phyloP scores from a whole-genome alignment of 2,888 invertebrate species.

The Diarsia mendica region DNA sequence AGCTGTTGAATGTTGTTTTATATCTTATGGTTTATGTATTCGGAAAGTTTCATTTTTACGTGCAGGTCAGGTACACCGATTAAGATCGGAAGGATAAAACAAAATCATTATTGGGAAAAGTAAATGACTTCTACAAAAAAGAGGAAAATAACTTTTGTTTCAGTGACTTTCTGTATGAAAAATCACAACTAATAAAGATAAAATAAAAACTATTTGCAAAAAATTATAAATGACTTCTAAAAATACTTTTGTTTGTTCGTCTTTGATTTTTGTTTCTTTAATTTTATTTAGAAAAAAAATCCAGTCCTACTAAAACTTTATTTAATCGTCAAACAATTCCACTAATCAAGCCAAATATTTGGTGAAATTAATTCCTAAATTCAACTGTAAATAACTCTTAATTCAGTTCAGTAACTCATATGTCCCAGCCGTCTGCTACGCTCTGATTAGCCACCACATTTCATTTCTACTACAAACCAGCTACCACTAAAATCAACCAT shows the following conservation, averaged over 20 bases:
- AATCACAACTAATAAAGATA: too few species aligned
- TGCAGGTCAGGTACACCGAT: too few species aligned
- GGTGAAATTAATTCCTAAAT: slow-evolving; percentile 70
- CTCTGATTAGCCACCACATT: slow-evolving; percentile 86
- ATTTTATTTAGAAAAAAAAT: not conserved
- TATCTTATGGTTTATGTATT: not conserved
- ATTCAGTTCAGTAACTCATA: slow-evolving; percentile 85
- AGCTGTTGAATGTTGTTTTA: not conserved
- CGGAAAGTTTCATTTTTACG: too few species aligned
- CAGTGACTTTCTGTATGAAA: too few species aligned
- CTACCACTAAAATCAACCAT: slow-evolving; percentile 39
- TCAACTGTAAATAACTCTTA: slow-evolving; percentile 83
- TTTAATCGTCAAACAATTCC: slow-evolving; percentile 29
- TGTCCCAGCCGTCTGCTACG: slow-evolving; percentile 83
- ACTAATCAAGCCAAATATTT: slow-evolving; percentile 62
- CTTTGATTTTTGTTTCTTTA: too few species aligned
- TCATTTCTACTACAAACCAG: slow-evolving; percentile 82
- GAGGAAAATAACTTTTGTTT: too few species aligned
- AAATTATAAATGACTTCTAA: too few species aligned
- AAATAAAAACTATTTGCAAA: too few species aligned
- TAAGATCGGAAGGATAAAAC: too few species aligned
- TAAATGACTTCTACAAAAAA: too few species aligned
- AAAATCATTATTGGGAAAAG: too few species aligned
- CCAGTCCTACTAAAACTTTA: not conserved
- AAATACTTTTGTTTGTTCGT: too few species aligned